Conservation (phyloP, 2,888 invertebrate genomes). For the Ephialtes manifestator region DNA sequence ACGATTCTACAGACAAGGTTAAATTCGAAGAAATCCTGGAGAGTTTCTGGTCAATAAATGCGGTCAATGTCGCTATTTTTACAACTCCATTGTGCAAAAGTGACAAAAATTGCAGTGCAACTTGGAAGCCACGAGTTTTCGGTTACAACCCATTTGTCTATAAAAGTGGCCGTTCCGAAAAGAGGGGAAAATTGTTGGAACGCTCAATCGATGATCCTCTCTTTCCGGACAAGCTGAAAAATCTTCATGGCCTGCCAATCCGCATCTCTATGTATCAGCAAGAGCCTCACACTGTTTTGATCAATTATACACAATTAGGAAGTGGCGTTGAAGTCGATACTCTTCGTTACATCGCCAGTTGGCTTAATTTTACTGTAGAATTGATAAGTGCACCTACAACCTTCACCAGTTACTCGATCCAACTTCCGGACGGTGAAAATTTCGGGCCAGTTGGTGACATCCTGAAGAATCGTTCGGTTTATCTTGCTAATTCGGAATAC, state of each 20-base stretch:
- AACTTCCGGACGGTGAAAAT: slow-evolving; percentile 37
- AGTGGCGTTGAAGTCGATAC: slow-evolving; percentile 39
- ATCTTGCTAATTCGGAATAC: slow-evolving; percentile 43
- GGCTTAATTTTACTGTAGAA: slow-evolving; percentile 62
- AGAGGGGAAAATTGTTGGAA: slow-evolving; percentile 25
- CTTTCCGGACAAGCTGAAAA: slow-evolving; percentile 65
- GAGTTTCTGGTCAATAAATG: slow-evolving; percentile 60
- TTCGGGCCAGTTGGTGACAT: slow-evolving; percentile 64
- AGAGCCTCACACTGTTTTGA: slow-evolving; percentile 41
- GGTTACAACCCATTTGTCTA: slow-evolving; percentile 45
- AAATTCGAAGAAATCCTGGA: slow-evolving; percentile 27
- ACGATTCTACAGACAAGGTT: not conserved
- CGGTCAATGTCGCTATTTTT: slow-evolving; percentile 56
- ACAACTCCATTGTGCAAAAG: not conserved
- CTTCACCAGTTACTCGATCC: slow-evolving; percentile 50
- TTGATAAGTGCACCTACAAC: slow-evolving; percentile 42
- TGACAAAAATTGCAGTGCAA: not conserved
- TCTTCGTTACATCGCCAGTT: slow-evolving; percentile 42
- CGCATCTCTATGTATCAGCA: slow-evolving; percentile 65
- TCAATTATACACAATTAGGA: slow-evolving; percentile 40
- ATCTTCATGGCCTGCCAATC: slow-evolving; percentile 68
- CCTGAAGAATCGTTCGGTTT: slow-evolving; percentile 57
- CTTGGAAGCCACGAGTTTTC: slow-evolving; percentile 2
- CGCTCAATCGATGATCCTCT: slow-evolving; percentile 16
- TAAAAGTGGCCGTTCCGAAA: not conserved